A percentile compares a stretch with the other conserved stretches of the same genome.
Evolutionary conservation across 2,113 vertebrate species (phyloP).

Genomic region (Nibea albiflora): DNA sequence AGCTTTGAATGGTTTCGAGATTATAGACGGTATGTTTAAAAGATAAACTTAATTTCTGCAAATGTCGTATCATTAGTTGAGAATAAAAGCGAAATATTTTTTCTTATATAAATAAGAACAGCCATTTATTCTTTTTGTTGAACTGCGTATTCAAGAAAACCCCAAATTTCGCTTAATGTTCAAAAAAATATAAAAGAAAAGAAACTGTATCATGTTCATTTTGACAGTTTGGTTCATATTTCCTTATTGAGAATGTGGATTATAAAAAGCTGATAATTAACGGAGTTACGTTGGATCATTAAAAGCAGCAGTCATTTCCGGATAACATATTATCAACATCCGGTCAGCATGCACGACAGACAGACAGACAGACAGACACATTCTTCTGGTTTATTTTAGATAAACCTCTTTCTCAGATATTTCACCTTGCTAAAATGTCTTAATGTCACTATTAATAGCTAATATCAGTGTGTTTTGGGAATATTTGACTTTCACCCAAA

Average conservation of each 20-base stretch:
- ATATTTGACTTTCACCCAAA: not conserved
- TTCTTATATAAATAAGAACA: too few relatives aligned
- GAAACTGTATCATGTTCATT: not conserved
- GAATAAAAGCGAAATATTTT: too few relatives aligned
- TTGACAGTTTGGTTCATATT: not conserved
- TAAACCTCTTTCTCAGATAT: not conserved
- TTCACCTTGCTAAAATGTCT: not conserved
- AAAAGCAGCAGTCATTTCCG: conserved; percentile 38
- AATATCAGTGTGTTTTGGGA: not conserved
- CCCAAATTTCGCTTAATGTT: not conserved
- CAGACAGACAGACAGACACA: not conserved
- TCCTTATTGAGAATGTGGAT: accelerated
- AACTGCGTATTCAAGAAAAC: too few relatives aligned
- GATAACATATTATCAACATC: conserved; percentile 74
- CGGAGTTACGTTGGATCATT: not conserved
- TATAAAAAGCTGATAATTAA: accelerated
- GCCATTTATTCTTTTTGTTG: not conserved
- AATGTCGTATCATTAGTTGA: accelerated
- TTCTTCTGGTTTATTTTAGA: not conserved
- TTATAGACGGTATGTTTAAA: not conserved
- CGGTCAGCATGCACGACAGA: conserved; percentile 42
- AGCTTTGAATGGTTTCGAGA: not conserved
- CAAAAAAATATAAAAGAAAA: not conserved
- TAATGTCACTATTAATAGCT: too few relatives aligned
- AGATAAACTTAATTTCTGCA: not conserved